Conservation (phyloP, 1,140 invertebrate species). For the Arctopsyche grandis region DNA sequence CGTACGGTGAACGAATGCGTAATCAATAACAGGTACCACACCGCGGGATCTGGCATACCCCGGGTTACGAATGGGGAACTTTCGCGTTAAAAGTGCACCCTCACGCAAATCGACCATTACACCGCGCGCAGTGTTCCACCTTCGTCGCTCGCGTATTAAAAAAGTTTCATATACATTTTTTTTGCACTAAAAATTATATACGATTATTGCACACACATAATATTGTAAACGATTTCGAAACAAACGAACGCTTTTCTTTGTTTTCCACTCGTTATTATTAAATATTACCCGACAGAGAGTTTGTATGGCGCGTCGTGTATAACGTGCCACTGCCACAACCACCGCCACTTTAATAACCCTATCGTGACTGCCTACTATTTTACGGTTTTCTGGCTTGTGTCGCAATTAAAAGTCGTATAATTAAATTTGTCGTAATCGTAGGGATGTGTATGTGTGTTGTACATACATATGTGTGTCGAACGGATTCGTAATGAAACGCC, state of each 20-base stretch:
- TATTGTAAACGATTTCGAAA: not conserved
- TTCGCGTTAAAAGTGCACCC: conserved; percentile 24
- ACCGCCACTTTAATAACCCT: conserved; percentile 12
- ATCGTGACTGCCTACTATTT: conserved; percentile 14
- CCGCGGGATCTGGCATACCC: not conserved
- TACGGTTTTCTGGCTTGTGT: conserved; percentile 13
- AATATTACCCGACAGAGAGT: no score
- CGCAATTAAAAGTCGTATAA: conserved; percentile 17
- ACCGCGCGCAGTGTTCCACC: not conserved
- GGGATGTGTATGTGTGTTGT: no score
- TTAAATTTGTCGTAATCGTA: conserved; percentile 11
- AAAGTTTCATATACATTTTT: no score
- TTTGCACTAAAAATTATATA: conserved; percentile 1
- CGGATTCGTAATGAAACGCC: no score
- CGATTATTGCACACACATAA: not conserved
- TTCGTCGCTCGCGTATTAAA: not conserved
- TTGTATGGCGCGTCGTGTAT: not conserved
- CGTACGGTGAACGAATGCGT: conserved; percentile 10
- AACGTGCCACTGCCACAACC: not conserved
- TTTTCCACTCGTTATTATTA: no score
- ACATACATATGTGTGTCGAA: no score
- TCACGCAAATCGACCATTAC: conserved; percentile 22
- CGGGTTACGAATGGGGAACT: conserved; percentile 22
- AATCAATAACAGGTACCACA: conserved; percentile 31
- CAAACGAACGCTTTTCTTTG: no score